These are phyloP conservation scores for Columba guinea DNA, from an alignment of 2,797 vertebrate species.

Conservation along the genomic window DNA sequence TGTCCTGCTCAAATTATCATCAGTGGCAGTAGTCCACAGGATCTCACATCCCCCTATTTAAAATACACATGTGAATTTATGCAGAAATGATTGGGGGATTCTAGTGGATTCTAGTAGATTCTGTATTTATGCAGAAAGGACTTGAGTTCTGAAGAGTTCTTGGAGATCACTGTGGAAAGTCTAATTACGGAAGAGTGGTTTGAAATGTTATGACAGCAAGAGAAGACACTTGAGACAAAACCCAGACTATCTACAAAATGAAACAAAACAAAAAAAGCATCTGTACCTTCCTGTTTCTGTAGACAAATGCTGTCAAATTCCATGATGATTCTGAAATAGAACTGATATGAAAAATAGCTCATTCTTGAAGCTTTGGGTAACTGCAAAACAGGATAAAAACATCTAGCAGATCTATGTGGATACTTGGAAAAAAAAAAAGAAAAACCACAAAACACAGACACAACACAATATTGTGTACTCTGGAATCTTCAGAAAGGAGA, in stretches of 20 bases:
- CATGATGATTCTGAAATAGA: background rate
- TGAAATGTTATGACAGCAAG: background rate
- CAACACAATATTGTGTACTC: background rate
- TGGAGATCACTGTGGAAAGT: constrained; percentile 10
- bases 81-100: background rate
- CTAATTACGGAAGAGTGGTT: background rate
- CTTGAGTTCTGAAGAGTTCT: background rate
- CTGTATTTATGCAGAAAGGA: background rate
- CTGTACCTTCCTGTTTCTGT: constrained; percentile 20
- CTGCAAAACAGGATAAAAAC: background rate
- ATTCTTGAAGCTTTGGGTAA: background rate
- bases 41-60: background rate
- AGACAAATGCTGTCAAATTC: background rate
- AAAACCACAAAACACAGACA: too few relatives aligned
- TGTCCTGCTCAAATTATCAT: background rate
- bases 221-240: background rate
- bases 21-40: background rate
- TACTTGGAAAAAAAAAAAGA: background rate
- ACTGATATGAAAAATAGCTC: background rate
- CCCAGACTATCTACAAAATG: background rate
- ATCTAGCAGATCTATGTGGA: background rate
- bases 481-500: background rate
- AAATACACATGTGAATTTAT: background rate
- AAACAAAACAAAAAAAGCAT: constrained; percentile 28
- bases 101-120: background rate